Evolutionary conservation across 2,113 vertebrate species (phyloP).

Genomic region (Nerophis ophidion): DNA sequence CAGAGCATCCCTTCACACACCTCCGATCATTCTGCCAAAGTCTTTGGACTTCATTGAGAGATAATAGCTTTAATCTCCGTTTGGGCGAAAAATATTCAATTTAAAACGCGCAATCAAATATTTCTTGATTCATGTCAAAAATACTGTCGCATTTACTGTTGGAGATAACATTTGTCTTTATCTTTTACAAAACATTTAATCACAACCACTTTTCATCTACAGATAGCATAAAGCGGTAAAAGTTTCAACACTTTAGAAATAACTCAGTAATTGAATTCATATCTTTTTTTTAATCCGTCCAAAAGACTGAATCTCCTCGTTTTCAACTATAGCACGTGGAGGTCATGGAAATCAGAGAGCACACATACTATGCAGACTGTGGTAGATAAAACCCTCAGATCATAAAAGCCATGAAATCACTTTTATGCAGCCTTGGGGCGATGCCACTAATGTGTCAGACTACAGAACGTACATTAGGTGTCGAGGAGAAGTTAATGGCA

Average conservation of each 20-base stretch:
- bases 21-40: conserved; percentile 31
- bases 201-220: conserved; percentile 27
- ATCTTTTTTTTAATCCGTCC: conserved; percentile 41
- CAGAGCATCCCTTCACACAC: not conserved
- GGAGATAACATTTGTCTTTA: conserved; percentile 52
- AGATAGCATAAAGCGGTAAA: conserved; percentile 37
- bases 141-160: conserved; percentile 37
- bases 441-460: conserved; percentile 52
- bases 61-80: conserved; percentile 51
- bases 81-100: conserved; percentile 23
- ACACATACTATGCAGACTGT: conserved; percentile 48
- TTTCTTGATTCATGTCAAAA: conserved; percentile 47
- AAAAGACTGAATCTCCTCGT: conserved; percentile 36
- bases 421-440: conserved; percentile 45
- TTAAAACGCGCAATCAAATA: conserved; percentile 40
- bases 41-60: conserved; percentile 40
- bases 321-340: conserved; percentile 46
- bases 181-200: conserved; percentile 39
- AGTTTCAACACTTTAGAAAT: conserved; percentile 35
- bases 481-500: conserved; percentile 45
- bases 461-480: conserved; percentile 36
- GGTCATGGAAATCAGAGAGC: conserved; percentile 53
- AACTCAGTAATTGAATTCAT: conserved; percentile 37
- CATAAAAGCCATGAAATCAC: conserved; percentile 64
- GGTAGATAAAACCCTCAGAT: conserved; percentile 59